Base-by-base conservation (phyloP, 1,140 invertebrate genomes). In the Drosophila sucinea region DNA sequence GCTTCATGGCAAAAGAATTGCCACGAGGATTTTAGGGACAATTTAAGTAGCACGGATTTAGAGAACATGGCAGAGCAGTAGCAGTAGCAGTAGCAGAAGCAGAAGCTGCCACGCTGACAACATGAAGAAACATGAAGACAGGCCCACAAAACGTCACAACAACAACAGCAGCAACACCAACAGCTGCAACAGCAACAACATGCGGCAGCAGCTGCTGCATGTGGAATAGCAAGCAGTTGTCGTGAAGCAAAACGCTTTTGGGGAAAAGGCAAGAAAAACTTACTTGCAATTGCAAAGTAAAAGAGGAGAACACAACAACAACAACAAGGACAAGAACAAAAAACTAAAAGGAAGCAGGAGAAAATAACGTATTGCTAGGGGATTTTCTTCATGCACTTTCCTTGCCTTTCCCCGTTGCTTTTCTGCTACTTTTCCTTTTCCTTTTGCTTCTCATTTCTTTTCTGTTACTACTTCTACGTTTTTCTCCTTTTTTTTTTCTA, bases 1-100 rank as follows among this genome's bases (percentile, higher is more conserved):
- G 84, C 84, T 87, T 77, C 84, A 87, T 89, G 84, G 84, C 74
- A 69, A 87, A 87, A 87, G 84, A 87, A 89, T 87, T 87, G 84
- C 84, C 84, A 87, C 84, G 84, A 87, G 84, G 84, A 87, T 87
- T 87, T 87, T 87, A 87, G 84, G 84, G 84, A 87, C 84, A 87
- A 89, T 87, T 87, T 87, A 87, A 87, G 84, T 87, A 87, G 84
- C 84, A 87, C 80, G 84, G 84, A 87, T 87, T 87, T 87, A 87
- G 80, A 89, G 80, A 89, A 60, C 71, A 60, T 38, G 70, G 29
- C 67, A 60, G 75, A 79, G 81, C 79, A 70, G 67, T 71, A 69
- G 47, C 63, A 41, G 47, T 57, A 25, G 56, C 25, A 77, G 60
- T 35, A 27, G 58, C 17, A 60, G 61, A 54, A 61, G 38, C 69